phyloP scores from a whole-genome alignment of 2,888 invertebrate genomes.

The Calliphora vomitoria region DNA sequence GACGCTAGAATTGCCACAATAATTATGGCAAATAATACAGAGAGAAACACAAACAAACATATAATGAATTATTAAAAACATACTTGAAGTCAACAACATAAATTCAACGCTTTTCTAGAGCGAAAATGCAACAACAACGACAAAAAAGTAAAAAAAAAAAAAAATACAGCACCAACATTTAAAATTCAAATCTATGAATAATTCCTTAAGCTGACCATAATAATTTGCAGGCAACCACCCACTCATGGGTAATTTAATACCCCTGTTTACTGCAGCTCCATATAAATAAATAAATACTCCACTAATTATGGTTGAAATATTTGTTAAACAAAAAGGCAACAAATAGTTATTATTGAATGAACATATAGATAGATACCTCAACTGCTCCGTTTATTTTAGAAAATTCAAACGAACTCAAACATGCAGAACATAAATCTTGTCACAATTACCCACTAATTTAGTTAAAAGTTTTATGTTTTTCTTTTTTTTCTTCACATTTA shows the following conservation, averaged over 20 bases:
- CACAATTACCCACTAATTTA: constrained; percentile 66
- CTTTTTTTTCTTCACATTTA: not conserved
- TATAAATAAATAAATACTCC: not conserved
- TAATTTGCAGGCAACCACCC: constrained; percentile 42
- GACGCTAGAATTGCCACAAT: constrained; percentile 61
- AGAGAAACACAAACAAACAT: constrained; percentile 9
- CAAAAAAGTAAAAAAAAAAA: too few species aligned
- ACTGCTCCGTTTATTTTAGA: not conserved
- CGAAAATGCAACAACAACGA: not conserved
- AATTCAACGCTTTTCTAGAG: constrained; percentile 29
- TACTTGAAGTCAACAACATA: constrained; percentile 33
- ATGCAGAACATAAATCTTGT: constrained; percentile 65
- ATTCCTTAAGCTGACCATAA: constrained; percentile 26
- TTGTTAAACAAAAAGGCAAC: constrained; percentile 49
- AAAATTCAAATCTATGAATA: constrained; percentile 15
- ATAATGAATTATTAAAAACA: constrained; percentile 32
- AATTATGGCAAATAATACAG: constrained; percentile 30
- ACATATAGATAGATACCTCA: not conserved
- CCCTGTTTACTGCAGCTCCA: not conserved
- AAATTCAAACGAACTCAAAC: not conserved
- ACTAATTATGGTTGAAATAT: constrained; percentile 57
- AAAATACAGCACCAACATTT: not conserved
- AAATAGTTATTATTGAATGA: constrained; percentile 45
- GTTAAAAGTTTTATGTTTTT: constrained; percentile 1
- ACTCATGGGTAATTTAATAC: constrained; percentile 14